Conservation (phyloP, 2,113 vertebrate species). For the rat (Rattus norvegicus) region DNA sequence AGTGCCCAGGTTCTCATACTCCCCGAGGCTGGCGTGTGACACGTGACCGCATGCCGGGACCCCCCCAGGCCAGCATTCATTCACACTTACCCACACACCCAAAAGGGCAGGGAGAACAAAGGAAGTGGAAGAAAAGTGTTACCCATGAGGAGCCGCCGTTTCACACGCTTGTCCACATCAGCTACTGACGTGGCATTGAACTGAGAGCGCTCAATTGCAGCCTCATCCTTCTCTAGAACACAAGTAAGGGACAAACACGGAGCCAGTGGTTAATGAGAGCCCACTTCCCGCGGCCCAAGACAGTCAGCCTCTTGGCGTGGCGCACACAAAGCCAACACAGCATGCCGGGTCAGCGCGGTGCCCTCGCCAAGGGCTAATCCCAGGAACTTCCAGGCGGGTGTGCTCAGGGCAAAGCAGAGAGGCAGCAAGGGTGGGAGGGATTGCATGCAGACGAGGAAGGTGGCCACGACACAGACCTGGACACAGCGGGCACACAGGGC, state of each 20-base stretch:
- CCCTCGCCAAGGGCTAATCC: conserved; percentile 94
- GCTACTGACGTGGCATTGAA: conserved; percentile 99
- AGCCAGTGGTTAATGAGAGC: conserved; percentile 99
- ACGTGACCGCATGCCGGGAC: not conserved
- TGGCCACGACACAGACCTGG: not conserved
- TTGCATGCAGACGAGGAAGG: not conserved
- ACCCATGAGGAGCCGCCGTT: conserved; percentile 99
- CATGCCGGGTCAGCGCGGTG: conserved; percentile 89
- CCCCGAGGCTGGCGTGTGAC: not conserved
- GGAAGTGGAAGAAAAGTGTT: conserved; percentile 99
- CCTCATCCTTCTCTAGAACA: conserved; percentile 99
- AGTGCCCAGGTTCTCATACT: not conserved
- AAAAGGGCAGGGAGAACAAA: conserved; percentile 95
- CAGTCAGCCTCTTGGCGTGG: conserved; percentile 92
- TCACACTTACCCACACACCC: not conserved
- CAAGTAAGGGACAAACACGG: conserved; percentile 99
- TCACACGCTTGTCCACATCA: conserved; percentile 99
- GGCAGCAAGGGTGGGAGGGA: conserved; percentile 34
- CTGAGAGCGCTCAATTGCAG: conserved; percentile 99
- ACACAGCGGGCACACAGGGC: conserved; percentile 10
- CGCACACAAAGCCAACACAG: conserved; percentile 91
- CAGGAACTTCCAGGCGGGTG: conserved; percentile 79
- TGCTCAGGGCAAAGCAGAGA: conserved; percentile 58
- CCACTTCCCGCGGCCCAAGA: conserved; percentile 92
- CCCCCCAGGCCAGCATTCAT: not conserved